These are phyloP conservation scores for Burhinus bistriatus DNA, from an alignment of 2,113 vertebrate genomes.

Conservation along the genomic window DNA sequence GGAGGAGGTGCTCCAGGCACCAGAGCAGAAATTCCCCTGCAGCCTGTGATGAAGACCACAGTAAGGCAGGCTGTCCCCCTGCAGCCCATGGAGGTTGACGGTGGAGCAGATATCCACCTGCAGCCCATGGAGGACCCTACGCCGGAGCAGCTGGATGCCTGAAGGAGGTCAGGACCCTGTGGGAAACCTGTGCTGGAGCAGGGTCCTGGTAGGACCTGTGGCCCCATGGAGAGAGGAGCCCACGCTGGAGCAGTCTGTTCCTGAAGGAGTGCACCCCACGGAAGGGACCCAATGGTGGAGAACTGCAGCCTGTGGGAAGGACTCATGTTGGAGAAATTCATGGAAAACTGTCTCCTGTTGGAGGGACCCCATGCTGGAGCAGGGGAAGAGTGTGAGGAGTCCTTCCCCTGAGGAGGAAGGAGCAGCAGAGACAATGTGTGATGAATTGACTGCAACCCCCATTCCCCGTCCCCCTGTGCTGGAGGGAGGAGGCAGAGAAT, in stretches of 20 bases:
- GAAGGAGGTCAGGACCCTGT: neutral
- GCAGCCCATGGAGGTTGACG: no score
- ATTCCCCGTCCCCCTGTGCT: no score
- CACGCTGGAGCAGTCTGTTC: neutral
- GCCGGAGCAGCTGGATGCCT: accelerated
- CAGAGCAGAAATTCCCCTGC: no score
- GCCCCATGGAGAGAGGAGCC: no score
- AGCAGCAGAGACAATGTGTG: neutral
- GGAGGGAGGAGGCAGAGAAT: neutral
- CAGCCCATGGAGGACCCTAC: neutral
- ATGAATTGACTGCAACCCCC: neutral
- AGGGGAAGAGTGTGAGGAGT: neutral
- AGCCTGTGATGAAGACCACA: neutral
- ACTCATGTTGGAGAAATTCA: neutral
- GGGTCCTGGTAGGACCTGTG: neutral
- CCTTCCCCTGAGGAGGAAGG: neutral
- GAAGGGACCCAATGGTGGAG: neutral
- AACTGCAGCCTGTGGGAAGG: neutral
- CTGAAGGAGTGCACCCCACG: neutral
- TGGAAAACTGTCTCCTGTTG: neutral
- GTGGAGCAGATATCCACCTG: neutral
- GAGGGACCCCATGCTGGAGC: neutral
- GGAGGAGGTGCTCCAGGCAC: neutral
- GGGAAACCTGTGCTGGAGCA: accelerated
- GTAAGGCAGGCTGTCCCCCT: neutral